phyloP scores from a whole-genome alignment of 2,888 invertebrate genomes.

The Epinotia nisella region DNA sequence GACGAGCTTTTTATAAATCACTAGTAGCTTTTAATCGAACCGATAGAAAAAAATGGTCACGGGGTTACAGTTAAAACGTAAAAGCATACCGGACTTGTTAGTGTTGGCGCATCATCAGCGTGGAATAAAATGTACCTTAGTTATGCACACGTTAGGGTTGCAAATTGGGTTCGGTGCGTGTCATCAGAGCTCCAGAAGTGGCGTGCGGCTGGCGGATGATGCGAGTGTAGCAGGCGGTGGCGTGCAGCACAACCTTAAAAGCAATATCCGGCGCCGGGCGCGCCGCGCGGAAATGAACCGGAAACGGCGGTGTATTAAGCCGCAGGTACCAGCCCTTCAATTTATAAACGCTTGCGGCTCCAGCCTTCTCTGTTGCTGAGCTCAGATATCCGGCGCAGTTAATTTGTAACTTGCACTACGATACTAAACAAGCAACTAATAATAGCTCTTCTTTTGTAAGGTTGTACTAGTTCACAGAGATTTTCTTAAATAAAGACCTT shows the following conservation, averaged over 20 bases:
- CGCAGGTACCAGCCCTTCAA: slow-evolving; percentile 84
- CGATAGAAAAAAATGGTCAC: too few species aligned
- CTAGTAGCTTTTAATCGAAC: background rate
- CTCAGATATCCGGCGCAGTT: slow-evolving; percentile 73
- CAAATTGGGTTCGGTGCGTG: slow-evolving; percentile 6
- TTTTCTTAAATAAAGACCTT: background rate
- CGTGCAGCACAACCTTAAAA: slow-evolving; percentile 84
- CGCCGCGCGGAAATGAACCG: slow-evolving; percentile 85
- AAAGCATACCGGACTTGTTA: too few species aligned
- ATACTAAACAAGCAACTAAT: slow-evolving; percentile 29
- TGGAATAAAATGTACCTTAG: background rate
- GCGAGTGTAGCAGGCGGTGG: slow-evolving; percentile 55
- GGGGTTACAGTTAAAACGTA: too few species aligned
- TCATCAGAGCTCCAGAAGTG: slow-evolving; percentile 33
- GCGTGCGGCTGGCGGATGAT: slow-evolving; percentile 53
- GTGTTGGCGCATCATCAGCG: background rate
- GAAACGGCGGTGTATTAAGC: slow-evolving; percentile 85
- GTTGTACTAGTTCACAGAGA: background rate
- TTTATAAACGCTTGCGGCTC: slow-evolving; percentile 82
- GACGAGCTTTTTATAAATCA: background rate
- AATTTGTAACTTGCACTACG: slow-evolving; percentile 74
- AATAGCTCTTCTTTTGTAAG: background rate
- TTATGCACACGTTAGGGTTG: background rate
- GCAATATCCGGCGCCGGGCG: slow-evolving; percentile 85
- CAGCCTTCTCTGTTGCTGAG: slow-evolving; percentile 62